Conservation (phyloP, 2,113 vertebrate species). For the Chunga burmeisteri region DNA sequence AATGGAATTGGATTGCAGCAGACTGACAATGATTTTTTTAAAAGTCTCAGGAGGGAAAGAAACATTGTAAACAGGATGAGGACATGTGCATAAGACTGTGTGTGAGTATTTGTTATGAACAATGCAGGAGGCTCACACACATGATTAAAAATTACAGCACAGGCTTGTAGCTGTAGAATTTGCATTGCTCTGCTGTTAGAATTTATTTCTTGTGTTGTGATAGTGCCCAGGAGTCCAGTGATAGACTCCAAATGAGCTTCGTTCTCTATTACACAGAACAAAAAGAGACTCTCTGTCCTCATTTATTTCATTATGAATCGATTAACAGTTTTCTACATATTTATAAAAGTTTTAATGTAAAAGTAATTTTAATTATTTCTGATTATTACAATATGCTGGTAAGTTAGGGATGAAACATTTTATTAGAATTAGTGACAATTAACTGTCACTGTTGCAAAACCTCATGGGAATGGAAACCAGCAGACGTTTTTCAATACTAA, state of each 20-base stretch:
- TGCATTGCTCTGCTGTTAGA: background rate
- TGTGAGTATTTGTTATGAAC: background rate
- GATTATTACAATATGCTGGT: background rate
- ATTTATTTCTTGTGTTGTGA: constrained; percentile 34
- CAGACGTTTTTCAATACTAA: background rate
- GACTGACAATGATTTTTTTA: background rate
- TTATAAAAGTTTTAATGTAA: background rate
- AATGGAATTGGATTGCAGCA: background rate
- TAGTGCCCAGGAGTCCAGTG: constrained; percentile 14
- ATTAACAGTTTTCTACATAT: constrained; percentile 23
- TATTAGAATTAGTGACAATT: constrained; percentile 6
- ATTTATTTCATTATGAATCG: background rate
- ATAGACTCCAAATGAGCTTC: background rate
- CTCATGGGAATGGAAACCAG: background rate
- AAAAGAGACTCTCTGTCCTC: background rate
- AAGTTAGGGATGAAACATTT: background rate
- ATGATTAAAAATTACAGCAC: background rate
- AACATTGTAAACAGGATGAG: background rate
- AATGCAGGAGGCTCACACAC: background rate
- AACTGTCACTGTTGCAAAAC: background rate
- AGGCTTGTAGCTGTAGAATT: background rate
- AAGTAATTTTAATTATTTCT: constrained; percentile 43
- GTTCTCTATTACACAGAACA: background rate
- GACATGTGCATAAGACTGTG: background rate
- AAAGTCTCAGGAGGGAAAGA: background rate